phyloP scores from a whole-genome alignment of 2,113 vertebrate species.

The Pyxicephalus adspersus region DNA sequence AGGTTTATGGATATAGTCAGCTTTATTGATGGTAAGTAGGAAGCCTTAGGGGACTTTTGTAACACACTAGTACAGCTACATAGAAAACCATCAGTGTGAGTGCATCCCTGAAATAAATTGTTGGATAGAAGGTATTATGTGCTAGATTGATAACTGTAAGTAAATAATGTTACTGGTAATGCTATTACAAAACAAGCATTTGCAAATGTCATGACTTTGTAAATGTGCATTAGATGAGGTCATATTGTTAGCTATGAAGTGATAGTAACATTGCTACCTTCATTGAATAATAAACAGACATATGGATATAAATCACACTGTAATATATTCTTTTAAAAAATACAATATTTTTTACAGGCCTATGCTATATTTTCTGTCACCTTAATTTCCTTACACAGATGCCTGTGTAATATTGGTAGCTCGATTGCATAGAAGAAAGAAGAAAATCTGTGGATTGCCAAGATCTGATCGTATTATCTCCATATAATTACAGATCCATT shows the following conservation, averaged over 20 bases:
- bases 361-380: not conserved
- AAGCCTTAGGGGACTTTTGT: not conserved
- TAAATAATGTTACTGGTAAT: constrained; percentile 42
- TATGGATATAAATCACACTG: not conserved
- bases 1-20: not conserved
- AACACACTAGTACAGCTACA: not conserved
- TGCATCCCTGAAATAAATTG: constrained; percentile 10
- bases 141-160: constrained; percentile 28
- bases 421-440: no score
- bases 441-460: no score
- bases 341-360: not conserved
- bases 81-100: not conserved
- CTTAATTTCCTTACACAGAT: no score
- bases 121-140: constrained; percentile 5
- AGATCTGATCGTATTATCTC: no score
- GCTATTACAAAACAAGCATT: constrained; percentile 29
- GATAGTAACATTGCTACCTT: not conserved
- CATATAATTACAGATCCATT: no score
- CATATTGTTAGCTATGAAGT: constrained; percentile 19
- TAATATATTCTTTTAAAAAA: constrained; percentile 13
- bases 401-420: no score
- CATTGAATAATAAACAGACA: constrained; percentile 5
- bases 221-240: constrained; percentile 46
- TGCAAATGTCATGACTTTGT: constrained; percentile 35
- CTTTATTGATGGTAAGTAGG: not conserved